Base-by-base conservation (phyloP, 1,140 invertebrate species). In the Danaus plexippus region DNA sequence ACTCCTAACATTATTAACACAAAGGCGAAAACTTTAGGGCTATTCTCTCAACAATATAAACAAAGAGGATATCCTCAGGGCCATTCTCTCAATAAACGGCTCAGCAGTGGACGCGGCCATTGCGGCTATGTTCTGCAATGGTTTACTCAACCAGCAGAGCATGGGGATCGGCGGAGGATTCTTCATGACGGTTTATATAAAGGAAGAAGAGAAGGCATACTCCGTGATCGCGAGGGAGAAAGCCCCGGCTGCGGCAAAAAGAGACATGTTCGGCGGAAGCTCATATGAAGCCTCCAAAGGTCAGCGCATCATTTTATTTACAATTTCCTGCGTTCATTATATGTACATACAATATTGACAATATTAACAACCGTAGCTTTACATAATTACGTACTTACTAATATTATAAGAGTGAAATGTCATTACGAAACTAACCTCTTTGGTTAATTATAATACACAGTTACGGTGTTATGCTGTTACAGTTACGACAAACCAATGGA, bases 111-210 rank as follows among this genome's bases (percentile, higher is more conserved):
- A 98, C 80, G 94, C 95, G 1, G 91, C 94, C 0, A 91, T 98
- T 15, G 93, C 95, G 0, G 86, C 94, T 0, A 87, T 96, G 69
- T 92, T 98, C 57, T 98, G 96, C 88, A 93, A 95, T 67, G 94
- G 96, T 0, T 89, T 97, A 0, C 88, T 95, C 10, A 94, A 96
- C 71, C 89, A 93, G 63, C 94, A 97, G 66, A 95, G 93, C 71
- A 92, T 96, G 89, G 97, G 97, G 0, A 74, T 97, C 1, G 96
- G 96, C 4, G 97, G 97, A 47, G 96, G 95, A 0, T 92, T 94
- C 73, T 81, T 97, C 57, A 94, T 96, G 92, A 94, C 94, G 2
- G 89, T 96, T 48, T 97, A 96, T 74, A 90, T 92, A 47, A 89
- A 85, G 73, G 87, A 88, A 42, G 89, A 88, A 40, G 87, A 88